Base-by-base conservation (phyloP, 2,888 invertebrate species). In the Meteorus colon region DNA sequence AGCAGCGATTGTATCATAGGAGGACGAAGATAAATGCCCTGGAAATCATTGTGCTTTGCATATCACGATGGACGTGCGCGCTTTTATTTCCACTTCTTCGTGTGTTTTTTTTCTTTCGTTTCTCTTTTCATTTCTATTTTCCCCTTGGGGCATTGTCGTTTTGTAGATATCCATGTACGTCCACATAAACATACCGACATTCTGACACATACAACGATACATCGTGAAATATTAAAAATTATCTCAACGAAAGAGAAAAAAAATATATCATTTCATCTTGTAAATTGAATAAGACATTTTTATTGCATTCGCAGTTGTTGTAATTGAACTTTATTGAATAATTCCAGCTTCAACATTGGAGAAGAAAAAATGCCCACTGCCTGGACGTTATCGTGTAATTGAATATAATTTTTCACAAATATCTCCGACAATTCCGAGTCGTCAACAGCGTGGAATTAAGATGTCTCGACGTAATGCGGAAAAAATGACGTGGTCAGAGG, bases 351-450 rank as follows among this genome's bases (percentile, higher is more conserved):
- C 94, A 0, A 90, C 91, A 0, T 89, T 94, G 67, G 91, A 91
- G 78, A 91, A 93, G 60, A 92, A 92, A 82, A 93, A 92, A 66
- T 95, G 95, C 85, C 95, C 95, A 0, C 92, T 94, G 81, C 88
- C 93, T 59, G 95, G 95, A 0, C 90, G 94, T 4, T 95, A 94
- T 88, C 91, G 92, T 0, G 91, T 94, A 1, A 85, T 92, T 45
- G 91, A 90, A 82, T 90, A 91, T 16, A 84, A 89, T 60, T 89
- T 90, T 14, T 81, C 82, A n/a, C 79, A 77, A 55, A 76, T 78
- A n/a, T 65, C 78, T 70, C 72, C 81, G 69, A 79, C 76, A 41
- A 71, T 67, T 0, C 65, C 77, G 29, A 75, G 80, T 12, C 80
- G 80, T 55, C 79, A 81, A 24, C 77, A 81, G 63, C 80, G 80